These are phyloP conservation scores for Rapana venosa DNA, from an alignment of 2,888 invertebrate species.

Conservation along the genomic window DNA sequence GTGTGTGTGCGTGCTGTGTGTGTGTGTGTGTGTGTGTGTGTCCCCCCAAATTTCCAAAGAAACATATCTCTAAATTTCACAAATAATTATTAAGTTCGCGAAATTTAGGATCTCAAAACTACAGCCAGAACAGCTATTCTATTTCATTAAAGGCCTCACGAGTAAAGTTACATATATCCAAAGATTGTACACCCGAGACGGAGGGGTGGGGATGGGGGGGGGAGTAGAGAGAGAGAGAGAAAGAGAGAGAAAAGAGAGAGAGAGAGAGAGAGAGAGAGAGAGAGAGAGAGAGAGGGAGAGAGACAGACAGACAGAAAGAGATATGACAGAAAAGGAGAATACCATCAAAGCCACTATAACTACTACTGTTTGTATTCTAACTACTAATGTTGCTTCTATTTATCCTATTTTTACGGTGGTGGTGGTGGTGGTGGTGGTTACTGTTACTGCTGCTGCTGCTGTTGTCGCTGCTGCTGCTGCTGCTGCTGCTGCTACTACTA, in stretches of 20 bases:
- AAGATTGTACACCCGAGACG: neutral
- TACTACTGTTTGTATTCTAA: neutral
- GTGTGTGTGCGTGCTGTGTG: neutral
- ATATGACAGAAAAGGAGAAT: neutral
- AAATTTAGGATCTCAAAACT: too few relatives aligned
- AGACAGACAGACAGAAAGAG: neutral
- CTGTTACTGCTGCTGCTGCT: too few relatives aligned
- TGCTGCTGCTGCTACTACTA: too few relatives aligned
- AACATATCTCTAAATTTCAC: neutral
- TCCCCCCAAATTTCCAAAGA: too few relatives aligned
- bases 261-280: neutral
- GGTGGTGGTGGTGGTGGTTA: too few relatives aligned
- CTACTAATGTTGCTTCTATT: too few relatives aligned
- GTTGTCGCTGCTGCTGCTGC: too few relatives aligned
- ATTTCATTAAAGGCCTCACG: neutral
- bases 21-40: neutral
- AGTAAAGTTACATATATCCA: neutral
- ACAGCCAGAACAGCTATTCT: too few relatives aligned
- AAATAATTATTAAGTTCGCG: too few relatives aligned
- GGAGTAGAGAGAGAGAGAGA: slow-evolving; percentile 11
- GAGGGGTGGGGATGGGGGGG: neutral
- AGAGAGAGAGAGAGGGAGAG: neutral
- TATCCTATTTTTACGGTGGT: too few relatives aligned
- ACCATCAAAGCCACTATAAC: neutral
- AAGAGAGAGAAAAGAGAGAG: neutral